Conservation (phyloP, 2,888 invertebrate species). For the Halictus quadricinctus region DNA sequence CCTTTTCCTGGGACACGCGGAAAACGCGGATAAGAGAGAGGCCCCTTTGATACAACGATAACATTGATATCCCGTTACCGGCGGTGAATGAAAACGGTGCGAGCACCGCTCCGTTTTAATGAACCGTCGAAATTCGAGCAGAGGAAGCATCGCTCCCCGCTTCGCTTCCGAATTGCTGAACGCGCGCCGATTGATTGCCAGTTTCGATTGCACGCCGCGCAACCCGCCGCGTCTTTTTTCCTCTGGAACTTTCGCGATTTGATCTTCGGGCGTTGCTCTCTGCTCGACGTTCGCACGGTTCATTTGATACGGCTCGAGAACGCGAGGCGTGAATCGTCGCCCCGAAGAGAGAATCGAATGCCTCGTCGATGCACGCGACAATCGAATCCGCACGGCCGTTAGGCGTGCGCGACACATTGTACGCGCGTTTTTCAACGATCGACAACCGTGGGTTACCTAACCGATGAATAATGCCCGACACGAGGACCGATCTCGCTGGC, state of each 20-base stretch:
- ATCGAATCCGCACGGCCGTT: conserved; percentile 3
- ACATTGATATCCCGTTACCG: conserved; percentile 22
- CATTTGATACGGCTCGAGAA: background rate
- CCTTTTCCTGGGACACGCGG: conserved; percentile 1
- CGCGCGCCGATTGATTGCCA: background rate
- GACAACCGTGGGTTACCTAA: conserved; percentile 19
- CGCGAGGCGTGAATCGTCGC: background rate
- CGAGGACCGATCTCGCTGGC: conserved; percentile 2
- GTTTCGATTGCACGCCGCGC: background rate
- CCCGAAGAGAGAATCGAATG: background rate
- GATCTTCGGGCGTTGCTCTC: background rate
- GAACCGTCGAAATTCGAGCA: conserved; percentile 30
- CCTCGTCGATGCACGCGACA: background rate
- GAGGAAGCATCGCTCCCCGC: background rate
- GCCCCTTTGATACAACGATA: conserved; percentile 34
- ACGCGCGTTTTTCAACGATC: background rate
- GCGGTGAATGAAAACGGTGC: background rate
- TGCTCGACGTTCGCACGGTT: background rate
- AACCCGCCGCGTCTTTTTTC: background rate
- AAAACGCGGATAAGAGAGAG: conserved; percentile 23
- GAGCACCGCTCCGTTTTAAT: background rate
- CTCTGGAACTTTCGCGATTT: background rate
- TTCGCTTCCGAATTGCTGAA: background rate
- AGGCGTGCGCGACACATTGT: background rate
- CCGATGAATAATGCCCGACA: conserved; percentile 9